These are phyloP conservation scores for Ptilonorhynchus violaceus DNA, from an alignment of 2,113 vertebrate species.

Conservation along the genomic window DNA sequence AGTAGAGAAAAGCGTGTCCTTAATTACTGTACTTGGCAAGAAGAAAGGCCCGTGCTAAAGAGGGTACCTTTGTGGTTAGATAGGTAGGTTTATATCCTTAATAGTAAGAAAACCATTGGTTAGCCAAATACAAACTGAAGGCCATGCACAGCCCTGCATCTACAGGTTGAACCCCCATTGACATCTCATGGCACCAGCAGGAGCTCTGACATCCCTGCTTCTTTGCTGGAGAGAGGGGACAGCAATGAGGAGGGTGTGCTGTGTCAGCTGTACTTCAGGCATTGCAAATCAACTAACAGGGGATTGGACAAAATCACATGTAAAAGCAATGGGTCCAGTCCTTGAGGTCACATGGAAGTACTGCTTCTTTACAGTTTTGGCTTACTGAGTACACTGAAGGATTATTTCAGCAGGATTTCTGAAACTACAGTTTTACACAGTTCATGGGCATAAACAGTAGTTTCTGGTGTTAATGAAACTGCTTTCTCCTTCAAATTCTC, in stretches of 20 bases:
- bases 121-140: background rate
- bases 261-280: background rate
- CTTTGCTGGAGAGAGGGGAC: background rate
- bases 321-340: background rate
- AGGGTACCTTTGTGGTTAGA: background rate
- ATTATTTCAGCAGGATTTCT: slow-evolving; percentile 36
- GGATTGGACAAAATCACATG: background rate
- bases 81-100: background rate
- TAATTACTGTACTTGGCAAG: background rate
- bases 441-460: slow-evolving; percentile 43
- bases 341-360: background rate
- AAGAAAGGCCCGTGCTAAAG: background rate
- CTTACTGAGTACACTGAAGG: background rate
- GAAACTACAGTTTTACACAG: slow-evolving; percentile 32
- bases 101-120: background rate
- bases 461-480: slow-evolving; percentile 48
- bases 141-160: background rate
- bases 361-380: background rate
- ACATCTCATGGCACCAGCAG: background rate
- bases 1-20: background rate
- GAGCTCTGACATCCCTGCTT: background rate
- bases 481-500: slow-evolving; percentile 40
- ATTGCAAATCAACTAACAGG: background rate
- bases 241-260: background rate
- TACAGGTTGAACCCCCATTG: background rate